Evolutionary conservation across 2,888 invertebrate species (phyloP).

Genomic region (Conistra vaccinii): DNA sequence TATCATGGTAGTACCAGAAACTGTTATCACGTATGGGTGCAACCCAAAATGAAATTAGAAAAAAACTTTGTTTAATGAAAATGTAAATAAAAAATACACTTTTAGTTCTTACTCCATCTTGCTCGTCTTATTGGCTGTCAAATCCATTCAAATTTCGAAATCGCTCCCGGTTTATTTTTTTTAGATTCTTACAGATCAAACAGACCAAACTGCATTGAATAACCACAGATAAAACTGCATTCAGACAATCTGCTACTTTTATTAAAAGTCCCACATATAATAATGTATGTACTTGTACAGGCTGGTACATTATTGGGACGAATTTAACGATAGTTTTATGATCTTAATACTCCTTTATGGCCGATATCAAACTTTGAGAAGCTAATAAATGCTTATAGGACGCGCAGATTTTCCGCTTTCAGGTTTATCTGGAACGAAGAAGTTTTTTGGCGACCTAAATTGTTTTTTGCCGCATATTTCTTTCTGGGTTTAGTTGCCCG

Average conservation of each 20-base stretch:
- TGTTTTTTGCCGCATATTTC: slow-evolving; percentile 3
- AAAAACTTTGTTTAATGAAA: no score
- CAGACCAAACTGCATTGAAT: not conserved
- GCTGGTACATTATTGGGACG: slow-evolving; percentile 47
- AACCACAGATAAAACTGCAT: not conserved
- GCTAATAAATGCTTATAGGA: slow-evolving; percentile 68
- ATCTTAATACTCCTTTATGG: slow-evolving; percentile 77
- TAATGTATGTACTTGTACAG: not conserved
- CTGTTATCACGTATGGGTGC: no score
- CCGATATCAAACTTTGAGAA: slow-evolving; percentile 69
- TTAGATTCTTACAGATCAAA: not conserved
- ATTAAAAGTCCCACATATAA: not conserved
- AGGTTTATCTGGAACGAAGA: slow-evolving; percentile 24
- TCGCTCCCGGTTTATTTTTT: not conserved
- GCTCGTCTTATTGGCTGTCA: not conserved
- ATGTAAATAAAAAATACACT: no score
- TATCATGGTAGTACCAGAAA: no score
- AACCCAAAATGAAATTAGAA: no score
- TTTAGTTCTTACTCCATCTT: no score
- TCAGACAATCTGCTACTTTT: not conserved
- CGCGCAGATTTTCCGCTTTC: slow-evolving; percentile 63
- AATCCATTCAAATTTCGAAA: not conserved
- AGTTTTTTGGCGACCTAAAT: slow-evolving; percentile 35
- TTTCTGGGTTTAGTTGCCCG: not conserved
- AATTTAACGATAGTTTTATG: slow-evolving; percentile 76